These are phyloP conservation scores for Sphaerodactylus townsendi DNA, from an alignment of 2,113 vertebrate species.

Conservation along the genomic window DNA sequence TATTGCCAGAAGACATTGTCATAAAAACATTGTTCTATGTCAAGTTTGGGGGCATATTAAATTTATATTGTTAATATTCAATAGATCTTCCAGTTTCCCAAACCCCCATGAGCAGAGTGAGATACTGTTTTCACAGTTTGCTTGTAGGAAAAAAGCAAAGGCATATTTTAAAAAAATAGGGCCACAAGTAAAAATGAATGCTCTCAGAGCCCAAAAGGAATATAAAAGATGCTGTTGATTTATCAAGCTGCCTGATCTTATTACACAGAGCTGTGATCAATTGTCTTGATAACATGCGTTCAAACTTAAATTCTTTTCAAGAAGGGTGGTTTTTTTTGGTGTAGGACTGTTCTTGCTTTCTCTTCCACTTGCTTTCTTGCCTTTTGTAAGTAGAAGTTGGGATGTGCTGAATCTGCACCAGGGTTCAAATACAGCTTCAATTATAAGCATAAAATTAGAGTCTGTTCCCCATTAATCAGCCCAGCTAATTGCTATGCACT, in stretches of 20 bases:
- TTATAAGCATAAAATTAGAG: conserved; percentile 95
- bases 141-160: conserved; percentile 51
- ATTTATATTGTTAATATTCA: conserved; percentile 66
- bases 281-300: conserved; percentile 78
- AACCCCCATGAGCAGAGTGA: conserved; percentile 57
- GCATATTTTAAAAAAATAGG: conserved; percentile 71
- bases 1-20: conserved; percentile 48
- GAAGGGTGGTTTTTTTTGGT: conserved; percentile 49
- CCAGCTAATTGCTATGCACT: conserved; percentile 92
- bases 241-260: conserved; percentile 77
- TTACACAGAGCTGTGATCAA: conserved; percentile 79
- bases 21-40: conserved; percentile 61
- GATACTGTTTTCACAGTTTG: conserved; percentile 58
- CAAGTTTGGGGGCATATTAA: conserved; percentile 47
- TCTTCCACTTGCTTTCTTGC: conserved; percentile 81
- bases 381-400: conserved; percentile 80
- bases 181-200: conserved; percentile 72
- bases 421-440: conserved; percentile 87
- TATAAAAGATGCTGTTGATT: conserved; percentile 79
- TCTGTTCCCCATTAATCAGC: conserved; percentile 97
- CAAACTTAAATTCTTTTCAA: conserved; percentile 82
- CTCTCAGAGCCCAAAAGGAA: conserved; percentile 66
- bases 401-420: conserved; percentile 93
- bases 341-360: conserved; percentile 54
- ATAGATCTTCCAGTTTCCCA: conserved; percentile 58